Base-by-base conservation (phyloP, 2,888 invertebrate species). In the Scotopteryx bipunctaria region DNA sequence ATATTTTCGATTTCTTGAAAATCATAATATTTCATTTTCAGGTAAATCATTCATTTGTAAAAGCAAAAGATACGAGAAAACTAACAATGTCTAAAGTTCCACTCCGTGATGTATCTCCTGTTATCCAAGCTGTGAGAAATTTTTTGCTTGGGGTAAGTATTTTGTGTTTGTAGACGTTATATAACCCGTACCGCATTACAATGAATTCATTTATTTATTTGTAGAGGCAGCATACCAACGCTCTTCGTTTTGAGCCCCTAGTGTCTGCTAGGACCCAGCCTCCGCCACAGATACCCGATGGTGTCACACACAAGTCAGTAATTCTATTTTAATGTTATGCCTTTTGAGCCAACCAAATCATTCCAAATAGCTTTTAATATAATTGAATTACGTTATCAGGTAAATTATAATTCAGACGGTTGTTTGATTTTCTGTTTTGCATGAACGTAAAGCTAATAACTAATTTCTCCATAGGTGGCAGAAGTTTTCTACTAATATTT, bases 261-360 rank as follows among this genome's bases (percentile, higher is more conserved):
- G 5, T 95, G 27, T 86, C 96, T 1, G 87, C 93, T 5, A 94
- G 98, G 67, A 95, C 95, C 43, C 97, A 96, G 74, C 97, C 97
- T 15, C 94, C 90, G 9, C 98, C 98, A 35, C 81, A 91, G 46
- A 78, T 98, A 41, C 98, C 97, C 13, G 95, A 93, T 56, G 98
- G 98, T 5, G 94, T 95, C 1, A 91, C 94, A 19, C 95, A 96
- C 81, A 93, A 91, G 77, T 86, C 74, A 70, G 78, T 57, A 38
- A 13, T 29, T 13, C 33, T 44, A 27, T 43, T 13, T 35, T 19
- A 47, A 33, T 40, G 13, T 44, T 29, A 23, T n/a, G 13, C 11
- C 21, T 33, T 5, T 8, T 32, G 14, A 27, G 25, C 17, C 44
- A 25, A 15, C 13, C 13, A 2, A 19, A 23, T 23, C 2, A 5